phyloP scores from a whole-genome alignment of 92 coral and sea anemone species.

The Phenganax subtilis region DNA sequence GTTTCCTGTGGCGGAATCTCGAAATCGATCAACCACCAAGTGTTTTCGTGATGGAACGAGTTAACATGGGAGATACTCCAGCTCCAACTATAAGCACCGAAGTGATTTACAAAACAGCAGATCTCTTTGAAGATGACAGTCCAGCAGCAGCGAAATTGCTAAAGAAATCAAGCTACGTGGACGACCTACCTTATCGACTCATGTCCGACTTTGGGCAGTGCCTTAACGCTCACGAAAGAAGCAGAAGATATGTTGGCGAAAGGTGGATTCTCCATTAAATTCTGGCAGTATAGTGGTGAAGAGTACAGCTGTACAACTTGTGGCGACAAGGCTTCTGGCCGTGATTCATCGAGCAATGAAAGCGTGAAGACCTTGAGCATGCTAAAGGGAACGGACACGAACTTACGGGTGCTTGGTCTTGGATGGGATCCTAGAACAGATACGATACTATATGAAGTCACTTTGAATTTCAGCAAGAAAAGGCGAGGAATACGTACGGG shows the following conservation, averaged over 20 bases:
- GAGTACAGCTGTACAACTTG: no score
- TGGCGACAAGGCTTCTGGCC: no score
- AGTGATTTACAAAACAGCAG: slow-evolving; percentile 48
- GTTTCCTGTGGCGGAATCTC: slow-evolving; percentile 40
- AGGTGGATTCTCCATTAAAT: no score
- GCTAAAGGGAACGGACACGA: slow-evolving; percentile 7
- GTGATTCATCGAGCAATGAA: no score
- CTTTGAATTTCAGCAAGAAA: slow-evolving; percentile 22
- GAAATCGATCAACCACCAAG: slow-evolving; percentile 30
- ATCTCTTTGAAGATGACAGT: slow-evolving; percentile 45
- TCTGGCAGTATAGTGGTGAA: no score
- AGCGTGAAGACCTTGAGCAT: background rate
- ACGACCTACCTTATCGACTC: slow-evolving; percentile 22
- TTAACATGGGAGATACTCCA: slow-evolving; percentile 49
- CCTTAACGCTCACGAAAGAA: slow-evolving; percentile 7
- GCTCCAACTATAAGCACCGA: slow-evolving; percentile 55
- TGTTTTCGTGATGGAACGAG: slow-evolving; percentile 48
- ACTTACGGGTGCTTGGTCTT: background rate
- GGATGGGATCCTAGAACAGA: background rate
- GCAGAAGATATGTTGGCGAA: background rate
- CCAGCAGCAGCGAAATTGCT: slow-evolving; percentile 38
- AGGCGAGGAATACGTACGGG: slow-evolving; percentile 26
- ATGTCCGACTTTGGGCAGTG: slow-evolving; percentile 1
- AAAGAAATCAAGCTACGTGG: slow-evolving; percentile 36
- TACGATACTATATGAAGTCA: slow-evolving; percentile 15